These are phyloP conservation scores for Choristoneura rosaceana DNA, from an alignment of 2,888 invertebrate species.

Conservation along the genomic window DNA sequence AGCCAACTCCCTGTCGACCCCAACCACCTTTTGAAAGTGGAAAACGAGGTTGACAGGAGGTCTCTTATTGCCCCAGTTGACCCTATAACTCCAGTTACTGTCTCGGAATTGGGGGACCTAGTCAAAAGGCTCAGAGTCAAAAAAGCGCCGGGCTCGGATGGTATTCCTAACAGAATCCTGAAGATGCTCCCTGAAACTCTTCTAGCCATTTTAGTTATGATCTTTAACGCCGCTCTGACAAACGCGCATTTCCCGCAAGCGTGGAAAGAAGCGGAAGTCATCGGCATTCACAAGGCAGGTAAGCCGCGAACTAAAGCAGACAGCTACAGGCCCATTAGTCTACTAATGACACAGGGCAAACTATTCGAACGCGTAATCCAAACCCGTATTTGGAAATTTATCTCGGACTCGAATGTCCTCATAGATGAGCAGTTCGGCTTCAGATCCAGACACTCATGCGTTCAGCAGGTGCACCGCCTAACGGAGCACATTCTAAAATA, in stretches of 20 bases:
- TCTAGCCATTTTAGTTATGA: background rate
- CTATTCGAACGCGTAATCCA: conserved; percentile 15
- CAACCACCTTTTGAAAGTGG: too few relatives aligned
- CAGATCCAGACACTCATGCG: conserved; percentile 7
- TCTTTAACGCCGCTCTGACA: background rate
- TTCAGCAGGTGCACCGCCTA: conserved; percentile 19
- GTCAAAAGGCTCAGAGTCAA: background rate
- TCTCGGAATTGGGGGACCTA: background rate
- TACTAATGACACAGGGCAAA: conserved; percentile 9
- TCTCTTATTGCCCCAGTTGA: too few relatives aligned
- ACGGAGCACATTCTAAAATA: background rate
- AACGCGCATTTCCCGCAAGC: background rate
- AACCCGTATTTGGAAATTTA: background rate
- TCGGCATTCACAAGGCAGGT: conserved; percentile 22
- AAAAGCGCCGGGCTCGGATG: conserved; percentile 1
- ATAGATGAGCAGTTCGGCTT: conserved; percentile 27
- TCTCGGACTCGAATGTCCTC: background rate
- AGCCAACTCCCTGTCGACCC: too few relatives aligned
- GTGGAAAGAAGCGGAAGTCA: background rate
- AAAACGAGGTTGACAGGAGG: too few relatives aligned
- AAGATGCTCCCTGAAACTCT: background rate
- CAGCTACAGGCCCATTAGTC: background rate
- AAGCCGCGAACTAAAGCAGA: background rate
- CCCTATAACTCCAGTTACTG: too few relatives aligned
- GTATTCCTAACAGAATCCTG: background rate